These are phyloP conservation scores for Metacarcinus magister DNA, from an alignment of 2,888 invertebrate genomes.

Conservation along the genomic window DNA sequence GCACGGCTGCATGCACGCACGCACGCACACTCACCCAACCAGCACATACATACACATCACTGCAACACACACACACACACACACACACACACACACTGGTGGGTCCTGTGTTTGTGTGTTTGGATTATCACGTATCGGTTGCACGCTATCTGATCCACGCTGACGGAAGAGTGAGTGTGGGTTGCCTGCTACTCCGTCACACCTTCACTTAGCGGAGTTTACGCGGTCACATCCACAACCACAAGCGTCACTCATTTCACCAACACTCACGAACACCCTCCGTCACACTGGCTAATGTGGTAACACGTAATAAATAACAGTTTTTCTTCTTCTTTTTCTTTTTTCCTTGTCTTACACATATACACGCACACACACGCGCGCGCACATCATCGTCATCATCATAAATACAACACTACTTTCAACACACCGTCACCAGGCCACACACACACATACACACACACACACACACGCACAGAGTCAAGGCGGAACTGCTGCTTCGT, in stretches of 20 bases:
- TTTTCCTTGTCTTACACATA: neutral
- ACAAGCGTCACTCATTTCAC: neutral
- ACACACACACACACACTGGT: neutral
- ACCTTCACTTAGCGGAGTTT: neutral
- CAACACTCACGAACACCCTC: neutral
- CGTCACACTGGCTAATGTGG: neutral
- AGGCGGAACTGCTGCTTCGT: neutral
- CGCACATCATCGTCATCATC: neutral
- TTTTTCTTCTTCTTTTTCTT: neutral
- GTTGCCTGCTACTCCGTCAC: constrained; percentile 18
- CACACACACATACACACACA: constrained; percentile 1
- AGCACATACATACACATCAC: neutral
- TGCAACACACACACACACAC: constrained; percentile 7
- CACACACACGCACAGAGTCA: constrained; percentile 4
- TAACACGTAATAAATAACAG: neutral
- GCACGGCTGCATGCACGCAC: neutral
- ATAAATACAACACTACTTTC: neutral
- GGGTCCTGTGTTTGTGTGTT: neutral
- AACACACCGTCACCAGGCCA: constrained; percentile 37
- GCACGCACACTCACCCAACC: constrained; percentile 26
- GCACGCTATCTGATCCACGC: neutral
- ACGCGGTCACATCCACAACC: neutral
- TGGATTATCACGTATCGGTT: neutral
- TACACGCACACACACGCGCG: neutral
- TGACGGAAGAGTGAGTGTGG: neutral